Conservation (phyloP, 2,797 vertebrate species). For the Parotocinclus haroldoi region DNA sequence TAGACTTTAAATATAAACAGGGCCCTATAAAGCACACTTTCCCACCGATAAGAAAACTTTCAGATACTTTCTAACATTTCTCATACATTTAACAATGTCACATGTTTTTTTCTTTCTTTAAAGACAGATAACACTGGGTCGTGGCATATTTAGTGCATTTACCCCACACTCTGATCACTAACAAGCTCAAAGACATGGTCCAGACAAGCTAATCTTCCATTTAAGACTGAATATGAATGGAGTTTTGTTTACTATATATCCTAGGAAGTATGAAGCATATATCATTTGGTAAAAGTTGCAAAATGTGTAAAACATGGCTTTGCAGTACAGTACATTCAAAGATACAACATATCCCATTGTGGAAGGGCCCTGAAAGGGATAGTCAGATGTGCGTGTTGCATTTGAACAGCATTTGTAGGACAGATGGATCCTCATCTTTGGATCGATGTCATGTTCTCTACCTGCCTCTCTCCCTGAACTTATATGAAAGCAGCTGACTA, state of each 20-base stretch:
- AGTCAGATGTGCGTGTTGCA: conserved; percentile 64
- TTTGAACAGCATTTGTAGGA: conserved; percentile 62
- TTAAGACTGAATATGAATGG: too few relatives aligned
- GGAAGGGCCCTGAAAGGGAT: conserved; percentile 32
- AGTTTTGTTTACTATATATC: not conserved
- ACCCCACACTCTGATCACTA: not conserved
- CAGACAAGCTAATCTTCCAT: too few relatives aligned
- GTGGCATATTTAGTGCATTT: too few relatives aligned
- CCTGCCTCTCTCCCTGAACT: conserved; percentile 39
- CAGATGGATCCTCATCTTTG: conserved; percentile 41
- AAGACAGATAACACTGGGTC: too few relatives aligned
- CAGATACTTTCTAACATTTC: too few relatives aligned
- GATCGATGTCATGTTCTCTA: conserved; percentile 52
- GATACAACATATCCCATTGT: not conserved
- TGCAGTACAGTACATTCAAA: conserved; percentile 21
- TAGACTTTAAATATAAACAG: too few relatives aligned
- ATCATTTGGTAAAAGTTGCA: not conserved
- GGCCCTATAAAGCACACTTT: too few relatives aligned
- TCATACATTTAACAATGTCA: too few relatives aligned
- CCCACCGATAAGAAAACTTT: too few relatives aligned
- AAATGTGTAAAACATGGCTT: conserved; percentile 13
- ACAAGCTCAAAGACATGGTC: not conserved
- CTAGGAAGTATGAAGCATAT: not conserved
- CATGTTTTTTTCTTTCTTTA: too few relatives aligned
- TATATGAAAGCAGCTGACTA: conserved; percentile 44